phyloP scores from a whole-genome alignment of 2,113 vertebrate species.

The Rhea pennata region DNA sequence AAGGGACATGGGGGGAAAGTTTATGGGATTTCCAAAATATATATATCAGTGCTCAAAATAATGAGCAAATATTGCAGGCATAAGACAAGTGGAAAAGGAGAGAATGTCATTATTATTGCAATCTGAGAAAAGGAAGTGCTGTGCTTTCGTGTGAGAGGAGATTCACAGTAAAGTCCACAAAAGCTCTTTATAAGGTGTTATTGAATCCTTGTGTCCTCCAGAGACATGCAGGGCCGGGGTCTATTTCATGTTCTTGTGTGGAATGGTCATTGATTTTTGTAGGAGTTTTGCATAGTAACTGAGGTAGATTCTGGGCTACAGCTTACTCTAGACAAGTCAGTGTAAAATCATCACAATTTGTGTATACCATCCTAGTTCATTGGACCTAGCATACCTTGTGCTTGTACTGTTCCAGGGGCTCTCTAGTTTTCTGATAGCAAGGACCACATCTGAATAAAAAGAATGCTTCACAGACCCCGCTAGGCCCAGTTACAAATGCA shows the following conservation, averaged over 20 bases:
- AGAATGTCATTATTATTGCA: not conserved
- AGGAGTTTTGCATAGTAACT: not conserved
- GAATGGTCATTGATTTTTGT: not conserved
- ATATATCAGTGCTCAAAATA: not conserved
- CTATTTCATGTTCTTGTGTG: not conserved
- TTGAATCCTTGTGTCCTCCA: rapidly evolving
- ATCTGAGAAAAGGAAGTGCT: not conserved
- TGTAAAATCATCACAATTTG: not conserved
- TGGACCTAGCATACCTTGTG: not conserved
- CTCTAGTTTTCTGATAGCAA: not conserved
- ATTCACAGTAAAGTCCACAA: not conserved
- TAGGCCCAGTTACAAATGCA: not conserved
- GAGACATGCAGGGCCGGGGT: not conserved
- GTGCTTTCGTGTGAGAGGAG: not conserved
- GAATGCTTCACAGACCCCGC: not conserved
- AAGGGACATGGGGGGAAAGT: not conserved
- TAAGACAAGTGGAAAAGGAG: not conserved
- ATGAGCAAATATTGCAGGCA: not conserved
- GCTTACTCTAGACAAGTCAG: not conserved
- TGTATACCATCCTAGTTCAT: not conserved
- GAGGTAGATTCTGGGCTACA: not conserved
- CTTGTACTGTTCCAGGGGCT: not conserved
- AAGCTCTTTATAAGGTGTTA: not conserved
- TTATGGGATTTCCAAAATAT: not conserved
- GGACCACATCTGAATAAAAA: not conserved